Conservation (phyloP, 2,888 invertebrate species). For the Acanthacorydalis orientalis region DNA sequence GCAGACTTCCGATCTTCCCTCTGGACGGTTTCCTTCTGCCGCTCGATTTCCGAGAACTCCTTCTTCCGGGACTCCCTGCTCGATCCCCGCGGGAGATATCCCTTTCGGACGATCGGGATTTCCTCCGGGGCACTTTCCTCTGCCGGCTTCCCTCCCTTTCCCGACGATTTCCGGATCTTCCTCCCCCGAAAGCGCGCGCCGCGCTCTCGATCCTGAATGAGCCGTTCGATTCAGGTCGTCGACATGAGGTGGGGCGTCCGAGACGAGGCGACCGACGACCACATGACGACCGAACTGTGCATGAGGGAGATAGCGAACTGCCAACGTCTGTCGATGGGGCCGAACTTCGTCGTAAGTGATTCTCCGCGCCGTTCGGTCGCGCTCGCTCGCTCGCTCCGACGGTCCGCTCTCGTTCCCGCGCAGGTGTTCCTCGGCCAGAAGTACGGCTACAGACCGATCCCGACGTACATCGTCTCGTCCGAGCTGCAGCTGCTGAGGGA, state of each 20-base stretch:
- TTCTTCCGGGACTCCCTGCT: no score
- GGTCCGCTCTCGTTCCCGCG: not conserved
- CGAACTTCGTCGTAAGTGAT: conserved; percentile 75
- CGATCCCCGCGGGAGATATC: no score
- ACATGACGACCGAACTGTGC: conserved; percentile 96
- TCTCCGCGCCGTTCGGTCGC: no score
- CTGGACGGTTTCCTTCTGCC: no score
- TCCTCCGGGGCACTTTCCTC: no score
- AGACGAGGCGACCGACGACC: conserved; percentile 97
- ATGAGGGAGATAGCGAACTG: conserved; percentile 98
- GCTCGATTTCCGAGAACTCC: no score
- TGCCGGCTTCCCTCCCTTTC: no score
- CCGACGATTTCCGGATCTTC: no score
- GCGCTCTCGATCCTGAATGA: not conserved
- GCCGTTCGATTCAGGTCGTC: conserved; percentile 51
- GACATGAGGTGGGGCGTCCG: conserved; percentile 98
- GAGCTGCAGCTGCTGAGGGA: conserved; percentile 78
- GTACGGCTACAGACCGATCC: conserved; percentile 95
- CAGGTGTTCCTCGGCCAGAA: conserved; percentile 92
- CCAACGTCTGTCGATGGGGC: conserved; percentile 91
- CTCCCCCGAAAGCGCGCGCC: no score
- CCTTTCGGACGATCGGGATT: no score
- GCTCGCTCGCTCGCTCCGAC: not conserved
- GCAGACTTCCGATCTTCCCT: no score
- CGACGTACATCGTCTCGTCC: conserved; percentile 83